phyloP scores from a whole-genome alignment of 2,113 vertebrate species.

The Periophthalmodon schlosseri region DNA sequence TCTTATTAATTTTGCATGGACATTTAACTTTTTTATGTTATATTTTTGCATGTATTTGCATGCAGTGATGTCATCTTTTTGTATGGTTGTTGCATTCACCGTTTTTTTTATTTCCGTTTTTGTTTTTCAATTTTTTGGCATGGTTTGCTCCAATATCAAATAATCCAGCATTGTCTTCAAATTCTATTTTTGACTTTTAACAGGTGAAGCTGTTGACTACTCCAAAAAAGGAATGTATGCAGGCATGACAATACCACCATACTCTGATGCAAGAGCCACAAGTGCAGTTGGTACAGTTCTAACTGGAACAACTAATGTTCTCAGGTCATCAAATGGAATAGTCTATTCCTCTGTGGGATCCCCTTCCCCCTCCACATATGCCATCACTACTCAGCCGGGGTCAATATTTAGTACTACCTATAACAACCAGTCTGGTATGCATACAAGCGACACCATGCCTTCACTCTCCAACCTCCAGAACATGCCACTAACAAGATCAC shows the following conservation, averaged over 20 bases:
- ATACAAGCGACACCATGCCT: slow-evolving; percentile 85
- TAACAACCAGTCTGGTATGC: slow-evolving; percentile 86
- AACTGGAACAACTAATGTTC: slow-evolving; percentile 83
- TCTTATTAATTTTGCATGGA: slow-evolving; percentile 63
- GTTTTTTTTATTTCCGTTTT: slow-evolving; percentile 44
- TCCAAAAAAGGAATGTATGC: slow-evolving; percentile 91
- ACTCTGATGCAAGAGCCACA: slow-evolving; percentile 86
- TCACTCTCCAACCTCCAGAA: slow-evolving; percentile 86
- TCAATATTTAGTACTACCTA: slow-evolving; percentile 94
- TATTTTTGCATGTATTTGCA: slow-evolving; percentile 87
- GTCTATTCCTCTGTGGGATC: slow-evolving; percentile 97
- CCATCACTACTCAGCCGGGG: slow-evolving; percentile 96
- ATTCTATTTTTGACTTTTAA: slow-evolving; percentile 90
- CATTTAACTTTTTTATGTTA: slow-evolving; percentile 32
- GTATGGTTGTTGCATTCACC: slow-evolving; percentile 73
- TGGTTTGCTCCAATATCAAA: slow-evolving; percentile 75
- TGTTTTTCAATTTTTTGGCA: slow-evolving; percentile 78
- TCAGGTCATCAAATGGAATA: slow-evolving; percentile 94
- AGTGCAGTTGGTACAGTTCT: slow-evolving; percentile 81
- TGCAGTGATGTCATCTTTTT: slow-evolving; percentile 76
- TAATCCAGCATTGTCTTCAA: slow-evolving; percentile 76
- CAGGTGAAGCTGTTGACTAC: slow-evolving; percentile 99
- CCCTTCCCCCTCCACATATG: slow-evolving; percentile 92
- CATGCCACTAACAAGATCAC: slow-evolving; percentile 87
- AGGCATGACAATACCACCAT: slow-evolving; percentile 89